phyloP scores from a whole-genome alignment of 2,113 vertebrate species.

The Zapornia atra region DNA sequence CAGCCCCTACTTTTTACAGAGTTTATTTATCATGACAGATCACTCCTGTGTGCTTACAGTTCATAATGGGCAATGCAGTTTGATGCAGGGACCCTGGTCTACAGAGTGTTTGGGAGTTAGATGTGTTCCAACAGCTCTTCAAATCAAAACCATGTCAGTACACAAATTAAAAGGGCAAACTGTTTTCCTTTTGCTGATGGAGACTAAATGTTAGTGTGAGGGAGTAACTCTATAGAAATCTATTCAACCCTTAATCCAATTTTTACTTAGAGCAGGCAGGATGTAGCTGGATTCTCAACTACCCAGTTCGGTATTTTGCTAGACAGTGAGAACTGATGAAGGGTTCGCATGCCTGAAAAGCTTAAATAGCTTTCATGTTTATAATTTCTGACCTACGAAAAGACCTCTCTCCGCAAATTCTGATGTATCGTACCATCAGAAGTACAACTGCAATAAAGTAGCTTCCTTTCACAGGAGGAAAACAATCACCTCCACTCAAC shows the following conservation, averaged over 20 bases:
- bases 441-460: background rate
- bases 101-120: background rate
- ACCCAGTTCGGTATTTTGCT: background rate
- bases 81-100: background rate
- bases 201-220: background rate
- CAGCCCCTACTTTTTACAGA: background rate
- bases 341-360: background rate
- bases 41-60: background rate
- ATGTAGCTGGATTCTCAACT: background rate
- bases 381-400: background rate
- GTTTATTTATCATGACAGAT: background rate
- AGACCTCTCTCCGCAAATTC: background rate
- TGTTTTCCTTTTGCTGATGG: background rate
- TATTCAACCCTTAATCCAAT: background rate
- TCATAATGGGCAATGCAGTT: background rate
- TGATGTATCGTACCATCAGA: background rate
- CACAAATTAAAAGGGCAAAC: background rate
- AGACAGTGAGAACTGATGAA: background rate
- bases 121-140: background rate
- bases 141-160: background rate
- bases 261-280: background rate
- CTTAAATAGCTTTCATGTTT: background rate
- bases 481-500: background rate
- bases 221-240: background rate
- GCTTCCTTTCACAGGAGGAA: background rate